phyloP scores from a whole-genome alignment of 2,888 invertebrate genomes.

The Artemia sinica region DNA sequence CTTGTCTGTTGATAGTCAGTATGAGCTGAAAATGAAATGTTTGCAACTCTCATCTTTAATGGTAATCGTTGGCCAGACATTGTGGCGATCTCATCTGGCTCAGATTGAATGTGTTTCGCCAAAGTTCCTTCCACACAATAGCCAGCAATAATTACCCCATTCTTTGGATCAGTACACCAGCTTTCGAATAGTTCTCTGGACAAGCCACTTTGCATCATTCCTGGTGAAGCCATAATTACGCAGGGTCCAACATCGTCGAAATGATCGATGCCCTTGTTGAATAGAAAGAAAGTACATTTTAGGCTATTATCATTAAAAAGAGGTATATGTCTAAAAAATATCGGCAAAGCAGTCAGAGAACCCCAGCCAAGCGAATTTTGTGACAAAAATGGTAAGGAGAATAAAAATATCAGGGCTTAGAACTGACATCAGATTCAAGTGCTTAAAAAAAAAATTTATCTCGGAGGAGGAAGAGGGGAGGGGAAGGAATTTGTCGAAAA shows the following conservation, averaged over 20 bases:
- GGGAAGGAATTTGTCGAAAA: too few relatives aligned
- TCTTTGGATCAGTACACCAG: conserved; percentile 96
- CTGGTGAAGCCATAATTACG: conserved; percentile 98
- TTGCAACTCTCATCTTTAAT: conserved; percentile 91
- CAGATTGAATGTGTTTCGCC: conserved; percentile 80
- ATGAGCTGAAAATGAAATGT: conserved; percentile 98
- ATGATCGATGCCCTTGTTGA: conserved; percentile 74
- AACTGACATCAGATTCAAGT: too few relatives aligned
- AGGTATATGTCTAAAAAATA: too few relatives aligned
- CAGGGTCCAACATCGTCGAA: conserved; percentile 99
- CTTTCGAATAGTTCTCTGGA: conserved; percentile 93
- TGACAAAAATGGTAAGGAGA: too few relatives aligned
- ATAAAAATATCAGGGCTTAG: too few relatives aligned
- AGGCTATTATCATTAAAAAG: too few relatives aligned
- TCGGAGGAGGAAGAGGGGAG: too few relatives aligned
- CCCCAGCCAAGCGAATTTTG: too few relatives aligned
- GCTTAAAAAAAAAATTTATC: too few relatives aligned
- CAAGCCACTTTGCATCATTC: conserved; percentile 98
- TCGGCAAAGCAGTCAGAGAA: too few relatives aligned
- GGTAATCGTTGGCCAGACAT: conserved; percentile 90
- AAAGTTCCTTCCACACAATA: conserved; percentile 79
- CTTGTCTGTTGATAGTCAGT: conserved; percentile 96
- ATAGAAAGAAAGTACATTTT: too few relatives aligned
- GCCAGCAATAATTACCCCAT: conserved; percentile 95
- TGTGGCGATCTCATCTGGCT: conserved; percentile 90